A percentile compares a stretch with the other conserved stretches of the same genome.
These are phyloP conservation scores for Acrocephalus arundinaceus DNA, from an alignment of 2,113 vertebrate genomes.

Conservation along the genomic window DNA sequence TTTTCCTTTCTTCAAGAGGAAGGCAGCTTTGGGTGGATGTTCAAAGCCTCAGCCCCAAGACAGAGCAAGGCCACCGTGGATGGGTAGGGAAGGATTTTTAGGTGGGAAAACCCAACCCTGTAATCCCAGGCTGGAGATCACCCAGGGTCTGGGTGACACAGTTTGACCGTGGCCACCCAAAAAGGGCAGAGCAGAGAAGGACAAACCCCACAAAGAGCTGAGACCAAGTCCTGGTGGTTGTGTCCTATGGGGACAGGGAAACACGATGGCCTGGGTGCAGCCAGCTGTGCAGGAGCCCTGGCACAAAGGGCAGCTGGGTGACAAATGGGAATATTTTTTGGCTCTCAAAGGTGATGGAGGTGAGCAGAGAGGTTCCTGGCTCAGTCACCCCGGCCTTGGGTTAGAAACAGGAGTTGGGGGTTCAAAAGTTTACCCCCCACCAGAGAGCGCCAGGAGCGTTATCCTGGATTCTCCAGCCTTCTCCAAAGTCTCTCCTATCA, in stretches of 20 bases:
- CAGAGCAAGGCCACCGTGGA: fast-evolving
- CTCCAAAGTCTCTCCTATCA: background rate
- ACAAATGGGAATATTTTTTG: fast-evolving
- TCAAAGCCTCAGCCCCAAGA: background rate
- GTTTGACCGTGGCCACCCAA: fast-evolving
- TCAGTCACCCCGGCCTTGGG: background rate
- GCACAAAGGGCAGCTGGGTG: background rate
- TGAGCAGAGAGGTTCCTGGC: background rate
- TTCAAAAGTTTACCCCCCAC: background rate
- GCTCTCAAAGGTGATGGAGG: background rate
- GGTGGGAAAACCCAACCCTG: background rate
- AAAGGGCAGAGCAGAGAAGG: background rate
- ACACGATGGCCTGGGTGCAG: fast-evolving
- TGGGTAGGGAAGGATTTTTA: background rate
- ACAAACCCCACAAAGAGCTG: background rate
- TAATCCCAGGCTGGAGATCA: background rate
- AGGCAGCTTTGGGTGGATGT: background rate
- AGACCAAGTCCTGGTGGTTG: background rate
- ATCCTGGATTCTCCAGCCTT: background rate
- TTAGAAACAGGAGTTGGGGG: background rate
- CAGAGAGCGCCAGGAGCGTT: background rate
- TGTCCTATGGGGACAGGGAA: background rate
- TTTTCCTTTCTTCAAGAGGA: background rate
- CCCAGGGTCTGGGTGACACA: background rate
- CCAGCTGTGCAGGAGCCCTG: background rate